Evolutionary conservation across 2,113 vertebrate species (phyloP), one percentile per base, ranked within the genome.

Genomic region (Heterocephalus glaber): DNA sequence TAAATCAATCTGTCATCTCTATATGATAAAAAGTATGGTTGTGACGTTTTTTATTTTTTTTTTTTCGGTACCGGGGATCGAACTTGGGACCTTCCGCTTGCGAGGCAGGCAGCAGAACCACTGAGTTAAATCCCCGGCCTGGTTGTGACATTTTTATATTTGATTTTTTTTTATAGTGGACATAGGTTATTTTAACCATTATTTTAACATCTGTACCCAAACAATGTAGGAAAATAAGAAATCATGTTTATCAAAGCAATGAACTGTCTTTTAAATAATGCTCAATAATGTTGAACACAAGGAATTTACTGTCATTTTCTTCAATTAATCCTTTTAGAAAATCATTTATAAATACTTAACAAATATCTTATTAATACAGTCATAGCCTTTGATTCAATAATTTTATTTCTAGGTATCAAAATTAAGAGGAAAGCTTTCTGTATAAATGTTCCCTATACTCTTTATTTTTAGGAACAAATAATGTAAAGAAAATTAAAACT

Each of bases 391-490:
- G 33, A 82, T 20, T 30, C 35, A 92, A 13, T 68, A 85, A 65
- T 87, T 93, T 74, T 49, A 72, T 30, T 91, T 88, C 9, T 80
- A 96, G 11, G 24, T 81, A 60, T 65, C 49, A 84, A 66, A 47
- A 19, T 84, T 92, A 87, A 93, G 16, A 54, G 12, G 44, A 33
- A 93, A 89, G 7, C 12, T 94, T 92, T 94, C 49, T 92, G 3
- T 74, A 60, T 76, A 92, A 91, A 28, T 41, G n/a, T 85, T 95
- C 11, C 24, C 44, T 84, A 44, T 1, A 54, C 80, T 16, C 30
- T 83, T 66, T 95, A 89, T 85, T 96, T 94, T 60, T 91, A 91
- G 30, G 3, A 58, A 14, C 17, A 61, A 95, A 79, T 86, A 65
- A 52, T 33, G 24, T 77, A 84, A 81, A 76, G 35, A 10, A 88